Evolutionary conservation across 2,113 vertebrate species (phyloP).

Genomic region (Cisticola juncidis): DNA sequence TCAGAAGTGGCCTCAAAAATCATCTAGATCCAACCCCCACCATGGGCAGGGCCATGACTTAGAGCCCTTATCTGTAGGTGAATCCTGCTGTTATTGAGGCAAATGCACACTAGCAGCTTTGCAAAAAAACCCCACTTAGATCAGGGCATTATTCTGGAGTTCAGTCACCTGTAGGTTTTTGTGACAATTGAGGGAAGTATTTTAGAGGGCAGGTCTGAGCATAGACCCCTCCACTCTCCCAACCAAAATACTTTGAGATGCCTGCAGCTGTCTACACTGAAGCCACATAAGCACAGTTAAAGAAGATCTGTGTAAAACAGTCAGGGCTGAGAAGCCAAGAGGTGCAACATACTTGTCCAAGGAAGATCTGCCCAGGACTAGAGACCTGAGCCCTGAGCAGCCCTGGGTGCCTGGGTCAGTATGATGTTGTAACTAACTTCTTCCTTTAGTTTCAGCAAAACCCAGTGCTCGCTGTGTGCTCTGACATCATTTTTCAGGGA

Average conservation of each 20-base stretch:
- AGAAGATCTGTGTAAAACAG: not conserved
- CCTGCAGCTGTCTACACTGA: not conserved
- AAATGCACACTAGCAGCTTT: not conserved
- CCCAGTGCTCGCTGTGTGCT: not conserved
- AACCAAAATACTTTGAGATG: not conserved
- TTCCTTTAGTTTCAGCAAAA: not conserved
- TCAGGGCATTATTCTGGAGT: not conserved
- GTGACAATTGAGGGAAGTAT: not conserved
- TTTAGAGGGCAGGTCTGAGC: not conserved
- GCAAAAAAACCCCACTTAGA: not conserved
- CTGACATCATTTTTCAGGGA: not conserved
- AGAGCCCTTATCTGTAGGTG: not conserved
- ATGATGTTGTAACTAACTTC: not conserved
- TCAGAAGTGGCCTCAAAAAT: not conserved
- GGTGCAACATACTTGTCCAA: not conserved
- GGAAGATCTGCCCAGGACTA: not conserved
- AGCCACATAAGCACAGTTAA: not conserved
- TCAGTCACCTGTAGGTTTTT: not conserved
- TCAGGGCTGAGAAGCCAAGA: not conserved
- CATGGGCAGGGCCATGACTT: not conserved
- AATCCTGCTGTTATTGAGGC: not conserved
- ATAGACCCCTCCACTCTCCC: not conserved
- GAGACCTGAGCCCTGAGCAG: not conserved
- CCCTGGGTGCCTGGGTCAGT: rapidly evolving
- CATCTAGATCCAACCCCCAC: not conserved